Base-by-base conservation (phyloP, 2,113 vertebrate genomes). In the Empidonax alnorum region DNA sequence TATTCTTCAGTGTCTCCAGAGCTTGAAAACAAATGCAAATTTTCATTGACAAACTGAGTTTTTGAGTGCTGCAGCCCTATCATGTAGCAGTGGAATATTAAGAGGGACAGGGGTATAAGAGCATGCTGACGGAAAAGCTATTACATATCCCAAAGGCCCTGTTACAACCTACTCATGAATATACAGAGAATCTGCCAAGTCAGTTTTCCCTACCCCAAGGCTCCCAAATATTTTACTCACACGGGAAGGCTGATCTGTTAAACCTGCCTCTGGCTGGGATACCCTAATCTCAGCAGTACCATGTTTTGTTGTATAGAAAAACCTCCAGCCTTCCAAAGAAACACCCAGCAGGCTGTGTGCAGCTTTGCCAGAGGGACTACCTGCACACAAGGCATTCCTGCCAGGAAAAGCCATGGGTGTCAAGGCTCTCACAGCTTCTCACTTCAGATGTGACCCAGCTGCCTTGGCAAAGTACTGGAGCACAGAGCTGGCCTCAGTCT, bases 391-490 rank as follows among this genome's bases (percentile, higher is more conserved):
- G 42, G 52, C 39, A 49, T 8, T 79, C 62, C 73, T 87, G 84
- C 77, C 68, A 84, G 61, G 47, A 86, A 84, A 84, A 96, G 63
- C 18, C 62, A 75, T 0, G 0, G 41, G 9, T 52, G 37, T n/a
- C 2, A 2, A 65, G 41, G 85, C 21, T 83, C 17, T 1, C 25
- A 46, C 5, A 71, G 74, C 44, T 89, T 95, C 81, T 84, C 62
- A 82, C 24, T 61, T 61, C 49, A 62, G 55, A 56, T 68, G 44
- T 53, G 86, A 89, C 79, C 86, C 88, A 93, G 83, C 59, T 83
- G 91, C 73, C 59, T 86, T 90, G 96, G 93, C 94, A 93, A 72
- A 87, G 28, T 27, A 47, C 66, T 94, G 89, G 86, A 84, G 73
- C 69, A 37, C 39, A 81, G 56, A 88, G 33, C 47, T 86, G 76